phyloP scores from a whole-genome alignment of 2,888 invertebrate species.

The Acleris sparsana region DNA sequence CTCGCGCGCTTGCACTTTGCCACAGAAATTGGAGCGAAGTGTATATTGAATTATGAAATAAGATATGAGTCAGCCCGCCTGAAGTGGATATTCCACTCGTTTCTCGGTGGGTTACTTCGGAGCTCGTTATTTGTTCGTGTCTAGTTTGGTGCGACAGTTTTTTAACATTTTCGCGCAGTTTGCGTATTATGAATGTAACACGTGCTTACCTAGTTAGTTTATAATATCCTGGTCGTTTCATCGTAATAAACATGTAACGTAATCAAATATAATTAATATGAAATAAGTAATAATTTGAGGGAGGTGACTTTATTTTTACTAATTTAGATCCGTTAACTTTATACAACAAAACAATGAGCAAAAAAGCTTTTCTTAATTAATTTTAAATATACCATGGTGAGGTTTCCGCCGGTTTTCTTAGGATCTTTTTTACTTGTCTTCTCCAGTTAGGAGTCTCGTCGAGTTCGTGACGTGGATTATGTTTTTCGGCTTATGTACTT shows the following conservation, averaged over 20 bases:
- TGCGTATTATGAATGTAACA: conserved; percentile 2
- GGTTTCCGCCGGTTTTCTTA: conserved; percentile 2
- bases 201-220: conserved; percentile 1
- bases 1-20: conserved; percentile 73
- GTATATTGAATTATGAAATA: conserved; percentile 79
- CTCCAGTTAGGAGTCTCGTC: conserved; percentile 49
- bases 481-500: conserved; percentile 65
- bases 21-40: conserved; percentile 57
- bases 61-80: conserved; percentile 58
- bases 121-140: conserved; percentile 36
- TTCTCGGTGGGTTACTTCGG: conserved; percentile 17
- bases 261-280: too few relatives aligned
- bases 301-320: too few relatives aligned
- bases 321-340: neutral
- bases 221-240: too few relatives aligned
- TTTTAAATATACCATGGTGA: conserved; percentile 29
- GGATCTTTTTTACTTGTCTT: conserved; percentile 46
- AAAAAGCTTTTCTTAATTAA: neutral
- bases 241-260: too few relatives aligned
- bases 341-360: neutral
- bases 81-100: conserved; percentile 33
- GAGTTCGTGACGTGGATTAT: conserved; percentile 66
- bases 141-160: conserved; percentile 26
- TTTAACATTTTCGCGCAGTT: conserved; percentile 36
- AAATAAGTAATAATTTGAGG: too few relatives aligned